phyloP scores from a whole-genome alignment of 2,797 vertebrate species.

The Pseudochaenichthys georgianus region DNA sequence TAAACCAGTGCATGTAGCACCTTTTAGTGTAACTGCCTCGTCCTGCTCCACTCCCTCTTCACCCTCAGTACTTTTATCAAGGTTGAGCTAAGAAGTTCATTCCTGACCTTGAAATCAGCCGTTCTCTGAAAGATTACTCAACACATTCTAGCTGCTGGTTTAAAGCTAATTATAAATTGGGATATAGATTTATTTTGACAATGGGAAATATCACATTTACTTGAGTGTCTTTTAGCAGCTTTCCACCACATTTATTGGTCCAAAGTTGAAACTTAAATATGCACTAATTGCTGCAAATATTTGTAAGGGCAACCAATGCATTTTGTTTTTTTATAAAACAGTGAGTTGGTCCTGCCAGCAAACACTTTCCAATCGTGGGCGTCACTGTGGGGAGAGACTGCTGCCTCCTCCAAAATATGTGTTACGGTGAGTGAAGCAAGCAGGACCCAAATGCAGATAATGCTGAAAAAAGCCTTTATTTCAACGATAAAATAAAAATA shows the following conservation, averaged over 20 bases:
- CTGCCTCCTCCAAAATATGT: slow-evolving; percentile 10
- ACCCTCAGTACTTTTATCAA: not conserved
- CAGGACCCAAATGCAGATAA: too few species aligned
- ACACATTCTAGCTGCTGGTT: not conserved
- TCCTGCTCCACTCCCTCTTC: not conserved
- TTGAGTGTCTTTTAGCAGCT: not conserved
- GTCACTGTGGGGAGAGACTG: slow-evolving; percentile 10
- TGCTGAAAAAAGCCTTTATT: too few species aligned
- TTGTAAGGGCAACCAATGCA: slow-evolving; percentile 2
- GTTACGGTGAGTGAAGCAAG: too few species aligned
- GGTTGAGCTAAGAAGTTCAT: not conserved
- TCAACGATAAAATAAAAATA: too few species aligned
- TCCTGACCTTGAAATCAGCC: not conserved
- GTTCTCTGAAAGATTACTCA: not conserved
- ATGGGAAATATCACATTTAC: not conserved
- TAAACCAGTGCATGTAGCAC: not conserved
- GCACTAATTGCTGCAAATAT: not conserved
- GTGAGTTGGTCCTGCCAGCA: slow-evolving; percentile 1
- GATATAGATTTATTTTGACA: not conserved
- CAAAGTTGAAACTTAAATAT: not conserved
- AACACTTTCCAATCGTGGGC: slow-evolving; percentile 9
- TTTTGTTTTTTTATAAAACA: slow-evolving; percentile 3
- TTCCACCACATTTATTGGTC: not conserved
- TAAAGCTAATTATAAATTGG: not conserved
- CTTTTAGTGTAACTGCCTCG: not conserved